Base-by-base conservation (phyloP, 2,797 vertebrate genomes). In the Buphagus erythrorhynchus region DNA sequence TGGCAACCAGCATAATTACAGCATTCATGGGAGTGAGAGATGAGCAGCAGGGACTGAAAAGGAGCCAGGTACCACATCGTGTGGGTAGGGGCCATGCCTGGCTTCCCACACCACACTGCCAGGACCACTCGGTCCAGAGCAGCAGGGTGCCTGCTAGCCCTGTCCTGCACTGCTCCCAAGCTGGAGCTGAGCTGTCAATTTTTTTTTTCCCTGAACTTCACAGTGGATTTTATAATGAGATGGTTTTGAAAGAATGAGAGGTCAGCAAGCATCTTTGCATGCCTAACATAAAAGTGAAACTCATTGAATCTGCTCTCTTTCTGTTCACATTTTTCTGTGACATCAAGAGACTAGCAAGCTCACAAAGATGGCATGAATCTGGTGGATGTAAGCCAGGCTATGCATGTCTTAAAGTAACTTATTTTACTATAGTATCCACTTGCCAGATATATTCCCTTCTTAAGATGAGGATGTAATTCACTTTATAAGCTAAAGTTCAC, bases 111-210 rank as follows among this genome's bases (percentile, higher is more conserved):
- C 43, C 2, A 0, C 0, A 0, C 25, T 93, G 83, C 83, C 76
- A 84, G 6, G 1, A 1, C 22, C 0, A 0, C 40, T 63, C 0
- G 0, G 24, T 25, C 40, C 61, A 35, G 24, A 86, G 40, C 36
- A 45, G 48, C 4, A 1, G 35, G 52, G 15, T 5, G 2, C 24
- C 51, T 35, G 36, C 43, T 55, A 9, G n/a, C 28, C 69, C 33
- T 8, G 1, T 21, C 36, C 51, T 45, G 26, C 1, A 0, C 7
- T 0, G 2, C 28, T 68, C 33, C 9, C 0, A 1, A 21, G 19
- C 28, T 33, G 11, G 29, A 71, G 28, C 24, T 58, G 21, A 67
- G n/a, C 49, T 61, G 29, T 46, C 55, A 7, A 5, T 3, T 12
- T 36, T 28, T 33, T 33, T 33, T 11, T 25, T 13, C 3, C 5